Base-by-base conservation (phyloP, 2,113 vertebrate genomes). In the Leptosomus discolor region DNA sequence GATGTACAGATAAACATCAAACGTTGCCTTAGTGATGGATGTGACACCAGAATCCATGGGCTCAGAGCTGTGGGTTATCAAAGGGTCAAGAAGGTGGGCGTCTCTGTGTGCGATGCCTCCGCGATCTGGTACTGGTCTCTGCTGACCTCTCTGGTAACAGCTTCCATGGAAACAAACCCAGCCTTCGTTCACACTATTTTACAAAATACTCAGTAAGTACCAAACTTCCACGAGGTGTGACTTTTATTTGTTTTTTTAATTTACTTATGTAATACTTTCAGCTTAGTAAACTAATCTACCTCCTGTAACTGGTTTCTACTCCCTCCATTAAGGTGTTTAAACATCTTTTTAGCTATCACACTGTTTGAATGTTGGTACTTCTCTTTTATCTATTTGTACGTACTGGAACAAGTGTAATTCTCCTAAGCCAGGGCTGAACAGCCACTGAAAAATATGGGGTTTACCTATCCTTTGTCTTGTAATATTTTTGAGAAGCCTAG, bases 1-100 rank as follows among this genome's bases (percentile, higher is more conserved):
- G 99, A 99, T 98, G 98, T 99, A 74, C 99, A 99, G 98, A 99
- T 99, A 89, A 99, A 99, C 98, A 99, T 99, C 96, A 99, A 99
- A 94, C 99, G 99, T 32, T 99, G 99, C 97, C 98, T 99, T 88
- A 99, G 99, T 4, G 99, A 99, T 51, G 99, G 99, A 5, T 99
- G 99, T 70, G 99, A 99, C 97, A 99, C 99, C 1, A 98, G 99
- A 36, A 99, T 99, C 96, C 99, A 99, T 20, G 99, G 99, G 34
- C 98, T 99, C 73, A 98, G 99, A 97, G 99, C 99, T 1, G 88
- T 99, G 50, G 99, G 99, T 11, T 99, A 99, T 97, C 99, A 99
- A 97, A 98, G 99, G 65, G 98, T 99, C 45, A 99, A 98, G 97
- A 99, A 98, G 92, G 98, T 98, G 94, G 99, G 99, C 36, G 99